phyloP scores from a whole-genome alignment of 2,113 vertebrate species.

The Dromiciops gliroides region DNA sequence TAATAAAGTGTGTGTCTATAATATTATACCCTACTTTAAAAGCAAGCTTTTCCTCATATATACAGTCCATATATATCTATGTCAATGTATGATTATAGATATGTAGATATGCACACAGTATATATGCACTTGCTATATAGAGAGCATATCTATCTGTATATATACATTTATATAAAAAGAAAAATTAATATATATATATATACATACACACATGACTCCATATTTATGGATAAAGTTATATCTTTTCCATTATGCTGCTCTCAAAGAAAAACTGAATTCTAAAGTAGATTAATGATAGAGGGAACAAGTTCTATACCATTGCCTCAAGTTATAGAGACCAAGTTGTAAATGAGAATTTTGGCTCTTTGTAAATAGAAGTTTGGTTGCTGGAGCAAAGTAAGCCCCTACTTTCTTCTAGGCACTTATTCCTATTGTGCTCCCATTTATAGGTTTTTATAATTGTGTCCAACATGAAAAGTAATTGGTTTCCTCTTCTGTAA shows the following conservation, averaged over 20 bases:
- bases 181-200: constrained; percentile 1
- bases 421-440: neutral
- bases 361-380: constrained; percentile 1
- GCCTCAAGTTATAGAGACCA: neutral
- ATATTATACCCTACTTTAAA: neutral
- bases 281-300: neutral
- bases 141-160: constrained; percentile 10
- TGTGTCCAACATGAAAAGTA: neutral
- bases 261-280: constrained; percentile 21
- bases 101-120: neutral
- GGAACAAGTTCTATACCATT: neutral
- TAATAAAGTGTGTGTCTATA: neutral
- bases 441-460: neutral
- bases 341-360: neutral
- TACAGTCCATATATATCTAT: neutral
- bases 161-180: constrained; percentile 7
- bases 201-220: neutral
- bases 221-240: constrained; percentile 1
- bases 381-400: neutral
- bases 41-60: neutral
- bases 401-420: constrained; percentile 11
- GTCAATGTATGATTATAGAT: neutral
- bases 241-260: constrained; percentile 9
- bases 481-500: neutral
- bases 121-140: constrained; percentile 1